These are phyloP conservation scores for Carabus problematicus DNA, from an alignment of 2,888 invertebrate species.

Conservation along the genomic window DNA sequence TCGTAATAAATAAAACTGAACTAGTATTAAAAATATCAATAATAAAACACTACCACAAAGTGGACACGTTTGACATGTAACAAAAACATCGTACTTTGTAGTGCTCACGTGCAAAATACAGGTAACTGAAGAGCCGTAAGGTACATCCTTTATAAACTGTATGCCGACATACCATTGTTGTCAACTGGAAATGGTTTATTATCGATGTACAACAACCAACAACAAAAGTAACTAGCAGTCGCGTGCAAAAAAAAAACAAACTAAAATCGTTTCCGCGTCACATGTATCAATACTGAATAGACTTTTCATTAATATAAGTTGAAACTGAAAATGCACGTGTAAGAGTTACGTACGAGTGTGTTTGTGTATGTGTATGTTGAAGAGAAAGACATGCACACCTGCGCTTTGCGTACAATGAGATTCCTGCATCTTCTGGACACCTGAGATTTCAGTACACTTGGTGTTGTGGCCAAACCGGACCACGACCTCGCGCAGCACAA, in stretches of 20 bases:
- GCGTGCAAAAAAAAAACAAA: no score
- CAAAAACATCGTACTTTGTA: no score
- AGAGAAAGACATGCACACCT: conserved; percentile 24
- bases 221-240: background rate
- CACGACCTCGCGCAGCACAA: background rate
- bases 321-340: background rate
- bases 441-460: conserved; percentile 12
- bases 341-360: background rate
- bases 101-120: conserved; percentile 24
- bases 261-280: no score
- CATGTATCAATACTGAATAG: no score
- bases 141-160: conserved; percentile 23
- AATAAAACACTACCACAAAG: conserved; percentile 9
- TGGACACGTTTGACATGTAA: background rate
- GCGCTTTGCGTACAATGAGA: conserved; percentile 31
- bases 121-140: conserved; percentile 15
- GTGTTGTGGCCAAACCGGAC: conserved; percentile 15
- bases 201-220: conserved; percentile 13
- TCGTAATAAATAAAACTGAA: no score
- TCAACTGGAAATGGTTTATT: conserved; percentile 28
- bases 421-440: conserved; percentile 18
- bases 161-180: conserved; percentile 16
- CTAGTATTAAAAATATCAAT: background rate
- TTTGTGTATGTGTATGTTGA: conserved; percentile 2
- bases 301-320: no score